Evolutionary conservation across 2,113 vertebrate genomes (phyloP).

Genomic region (Rousettus leschenaultii): DNA sequence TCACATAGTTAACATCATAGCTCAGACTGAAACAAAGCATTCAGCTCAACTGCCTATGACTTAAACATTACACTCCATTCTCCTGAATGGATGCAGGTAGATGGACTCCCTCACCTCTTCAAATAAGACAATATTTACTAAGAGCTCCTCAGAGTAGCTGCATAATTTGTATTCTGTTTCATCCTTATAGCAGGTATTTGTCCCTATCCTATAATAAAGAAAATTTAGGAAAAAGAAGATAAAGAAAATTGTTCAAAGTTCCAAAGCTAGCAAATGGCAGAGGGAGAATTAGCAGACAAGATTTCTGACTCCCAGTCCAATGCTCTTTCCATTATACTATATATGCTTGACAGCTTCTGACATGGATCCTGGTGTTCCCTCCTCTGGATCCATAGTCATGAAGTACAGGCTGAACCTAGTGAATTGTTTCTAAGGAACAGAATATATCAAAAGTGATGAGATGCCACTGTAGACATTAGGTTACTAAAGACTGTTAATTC

Average conservation of each 20-base stretch:
- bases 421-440: not conserved
- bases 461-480: not conserved
- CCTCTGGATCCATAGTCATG: not conserved
- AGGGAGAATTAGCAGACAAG: slow-evolving; percentile 13
- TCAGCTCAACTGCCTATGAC: not conserved
- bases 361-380: not conserved
- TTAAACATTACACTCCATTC: not conserved
- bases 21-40: not conserved
- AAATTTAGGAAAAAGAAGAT: not conserved
- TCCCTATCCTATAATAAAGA: not conserved
- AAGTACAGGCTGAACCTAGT: not conserved
- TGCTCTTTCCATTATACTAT: not conserved
- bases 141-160: not conserved
- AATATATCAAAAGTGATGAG: not conserved
- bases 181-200: not conserved
- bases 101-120: not conserved
- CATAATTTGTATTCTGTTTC: not conserved
- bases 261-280: not conserved
- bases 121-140: not conserved
- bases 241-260: not conserved
- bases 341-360: not conserved
- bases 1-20: not conserved
- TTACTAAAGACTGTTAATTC: not conserved
- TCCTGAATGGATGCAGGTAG: not conserved
- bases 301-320: not conserved